Base-by-base conservation (phyloP, 2,888 invertebrate genomes). In the Tholera decimalis region DNA sequence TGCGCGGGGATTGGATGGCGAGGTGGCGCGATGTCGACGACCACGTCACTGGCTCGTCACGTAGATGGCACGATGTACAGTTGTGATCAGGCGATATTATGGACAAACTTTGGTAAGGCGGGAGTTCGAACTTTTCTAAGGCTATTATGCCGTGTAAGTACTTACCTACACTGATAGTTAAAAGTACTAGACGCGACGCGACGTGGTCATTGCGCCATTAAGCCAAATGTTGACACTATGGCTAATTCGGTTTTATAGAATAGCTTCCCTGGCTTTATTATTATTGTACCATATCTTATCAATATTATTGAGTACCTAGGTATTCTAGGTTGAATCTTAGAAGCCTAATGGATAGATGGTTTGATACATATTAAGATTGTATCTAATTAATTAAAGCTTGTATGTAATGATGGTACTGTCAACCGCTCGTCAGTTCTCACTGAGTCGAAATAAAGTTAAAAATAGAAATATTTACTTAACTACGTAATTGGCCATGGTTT, bases 21-120 rank as follows among this genome's bases (percentile, higher is more conserved):
- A 84, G 66, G 91, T 94, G 93, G 94, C 94, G 94, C 93, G 94
- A 94, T 92, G 77, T 82, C 86, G 74, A 82, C 84, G 85, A 90
- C 90, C 92, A 93, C 93, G 93, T 92, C 92, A 93, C 87, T 75
- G 83, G 80, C 77, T 73, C 66, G 78, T 80, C 83, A 79, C 73
- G 80, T 73, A 79, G 69, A 75, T 74, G 74, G 68, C 87, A 86
- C 87, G 85, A 83, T 68, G 65, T 75, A 71, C 68, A 62, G 73
- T 67, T 82, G 83, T 85, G 87, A 85, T 85, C 83, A 84, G 77
- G 79, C 72, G 77, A 78, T 73, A 68, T 62, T 61, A 72, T 79
- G 67, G 62, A 53, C 58, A 50, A 70, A 73, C 67, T 76, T 58
- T 46, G 49, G 24, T 18, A 70, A 50, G 64, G 68, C 66, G 70